Percentiles rank a stretch among this genome's conserved stretches.
Evolutionary conservation across 2,888 invertebrate genomes (phyloP).

Genomic region (Chironomus tentans): DNA sequence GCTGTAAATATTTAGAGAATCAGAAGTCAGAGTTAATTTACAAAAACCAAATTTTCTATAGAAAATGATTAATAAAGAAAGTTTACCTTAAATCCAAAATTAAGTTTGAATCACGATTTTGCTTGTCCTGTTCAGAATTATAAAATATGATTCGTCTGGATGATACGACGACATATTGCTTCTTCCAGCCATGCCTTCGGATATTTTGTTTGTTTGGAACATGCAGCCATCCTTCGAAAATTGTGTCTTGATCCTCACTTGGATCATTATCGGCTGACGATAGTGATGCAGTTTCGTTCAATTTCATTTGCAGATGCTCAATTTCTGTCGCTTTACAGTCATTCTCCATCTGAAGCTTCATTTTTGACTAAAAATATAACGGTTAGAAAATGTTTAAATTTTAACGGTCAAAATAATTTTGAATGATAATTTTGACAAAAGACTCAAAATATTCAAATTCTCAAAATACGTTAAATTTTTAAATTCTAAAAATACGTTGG

Average conservation of each 20-base stretch:
- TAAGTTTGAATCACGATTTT: constrained; percentile 82
- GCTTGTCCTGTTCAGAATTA: constrained; percentile 87
- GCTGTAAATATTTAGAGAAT: constrained; percentile 46
- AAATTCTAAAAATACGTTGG: background rate
- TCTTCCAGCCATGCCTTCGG: constrained; percentile 91
- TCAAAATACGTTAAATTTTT: background rate
- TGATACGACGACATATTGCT: constrained; percentile 93
- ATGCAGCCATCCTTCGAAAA: constrained; percentile 92
- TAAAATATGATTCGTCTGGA: constrained; percentile 96
- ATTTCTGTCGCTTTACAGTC: constrained; percentile 96
- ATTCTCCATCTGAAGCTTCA: constrained; percentile 87
- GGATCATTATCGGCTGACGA: constrained; percentile 79
- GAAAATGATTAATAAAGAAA: constrained; percentile 10
- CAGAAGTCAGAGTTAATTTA: background rate
- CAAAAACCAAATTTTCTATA: background rate
- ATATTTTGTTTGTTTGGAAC: constrained; percentile 94
- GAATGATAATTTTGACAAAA: no score
- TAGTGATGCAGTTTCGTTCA: constrained; percentile 83
- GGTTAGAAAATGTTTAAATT: background rate
- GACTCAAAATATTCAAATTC: no score
- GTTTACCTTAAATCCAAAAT: constrained; percentile 89
- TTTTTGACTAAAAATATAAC: constrained; percentile 41
- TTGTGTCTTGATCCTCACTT: constrained; percentile 64
- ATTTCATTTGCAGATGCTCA: constrained; percentile 80
- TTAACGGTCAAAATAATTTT: background rate